Conservation (phyloP, 2,797 vertebrate genomes). For the Hafferia zeledoni region DNA sequence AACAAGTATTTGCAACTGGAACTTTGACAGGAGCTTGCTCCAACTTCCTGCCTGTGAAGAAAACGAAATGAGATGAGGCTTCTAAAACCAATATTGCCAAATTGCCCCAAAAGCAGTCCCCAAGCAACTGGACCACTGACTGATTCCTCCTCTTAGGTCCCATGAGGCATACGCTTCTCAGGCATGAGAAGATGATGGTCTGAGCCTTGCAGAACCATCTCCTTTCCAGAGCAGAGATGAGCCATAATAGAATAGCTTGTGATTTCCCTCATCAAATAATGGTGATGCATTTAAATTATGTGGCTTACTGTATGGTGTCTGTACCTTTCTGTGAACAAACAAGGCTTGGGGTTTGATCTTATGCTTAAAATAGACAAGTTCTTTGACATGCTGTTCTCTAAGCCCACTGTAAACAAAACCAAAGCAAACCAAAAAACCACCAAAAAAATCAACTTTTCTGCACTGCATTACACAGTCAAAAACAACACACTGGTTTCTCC, state of each 20-base stretch:
- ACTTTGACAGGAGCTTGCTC: background rate
- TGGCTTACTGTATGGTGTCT: background rate
- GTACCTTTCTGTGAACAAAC: background rate
- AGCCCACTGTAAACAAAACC: background rate
- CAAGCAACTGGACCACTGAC: background rate
- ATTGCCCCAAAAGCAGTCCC: background rate
- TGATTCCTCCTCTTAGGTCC: background rate
- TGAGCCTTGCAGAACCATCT: background rate
- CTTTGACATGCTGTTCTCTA: background rate
- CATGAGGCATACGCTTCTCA: background rate
- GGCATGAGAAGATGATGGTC: background rate
- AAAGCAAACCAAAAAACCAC: accelerated
- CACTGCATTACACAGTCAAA: too few species aligned
- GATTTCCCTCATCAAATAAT: background rate
- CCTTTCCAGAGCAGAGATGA: background rate
- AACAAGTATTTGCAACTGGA: background rate
- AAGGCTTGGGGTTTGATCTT: background rate
- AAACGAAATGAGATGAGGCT: background rate
- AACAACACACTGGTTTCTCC: background rate
- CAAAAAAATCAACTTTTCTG: background rate
- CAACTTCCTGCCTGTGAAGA: background rate
- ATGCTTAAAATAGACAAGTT: background rate
- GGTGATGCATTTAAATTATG: background rate
- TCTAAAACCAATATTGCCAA: background rate
- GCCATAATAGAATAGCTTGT: background rate